Evolutionary conservation across 2,113 vertebrate genomes (phyloP).

Genomic region (Nothocercus nigrocapillus): DNA sequence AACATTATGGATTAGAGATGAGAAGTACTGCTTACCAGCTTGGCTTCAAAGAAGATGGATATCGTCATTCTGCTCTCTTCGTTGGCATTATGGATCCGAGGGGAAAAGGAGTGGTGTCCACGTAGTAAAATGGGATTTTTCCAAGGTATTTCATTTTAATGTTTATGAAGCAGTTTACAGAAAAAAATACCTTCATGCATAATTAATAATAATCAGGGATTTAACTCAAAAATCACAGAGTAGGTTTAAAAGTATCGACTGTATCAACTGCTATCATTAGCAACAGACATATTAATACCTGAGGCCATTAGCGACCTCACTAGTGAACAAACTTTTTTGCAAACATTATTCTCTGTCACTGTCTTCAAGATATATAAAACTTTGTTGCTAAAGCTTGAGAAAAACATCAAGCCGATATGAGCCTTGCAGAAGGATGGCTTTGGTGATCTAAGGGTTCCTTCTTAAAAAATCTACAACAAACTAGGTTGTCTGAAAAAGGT

Average conservation of each 20-base stretch:
- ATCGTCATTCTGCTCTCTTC: neutral
- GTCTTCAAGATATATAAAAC: neutral
- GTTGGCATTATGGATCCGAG: neutral
- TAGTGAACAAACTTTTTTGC: neutral
- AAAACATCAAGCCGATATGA: neutral
- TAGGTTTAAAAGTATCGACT: neutral
- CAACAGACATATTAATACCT: neutral
- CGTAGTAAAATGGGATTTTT: neutral
- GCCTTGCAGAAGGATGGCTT: neutral
- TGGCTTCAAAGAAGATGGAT: neutral
- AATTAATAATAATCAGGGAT: neutral
- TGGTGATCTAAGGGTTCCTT: neutral
- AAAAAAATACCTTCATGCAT: neutral
- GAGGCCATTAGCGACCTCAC: neutral
- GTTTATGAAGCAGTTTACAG: neutral
- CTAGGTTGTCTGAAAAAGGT: neutral
- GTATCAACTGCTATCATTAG: neutral
- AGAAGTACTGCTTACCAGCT: neutral
- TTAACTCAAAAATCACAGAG: neutral
- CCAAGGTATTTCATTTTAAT: neutral
- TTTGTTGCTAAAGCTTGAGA: neutral
- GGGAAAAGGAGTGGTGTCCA: neutral
- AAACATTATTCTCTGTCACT: fast-evolving
- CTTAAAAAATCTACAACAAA: neutral
- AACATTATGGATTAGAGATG: neutral